Conservation (phyloP, 2,888 invertebrate species). For the Cerceris rybyensis region DNA sequence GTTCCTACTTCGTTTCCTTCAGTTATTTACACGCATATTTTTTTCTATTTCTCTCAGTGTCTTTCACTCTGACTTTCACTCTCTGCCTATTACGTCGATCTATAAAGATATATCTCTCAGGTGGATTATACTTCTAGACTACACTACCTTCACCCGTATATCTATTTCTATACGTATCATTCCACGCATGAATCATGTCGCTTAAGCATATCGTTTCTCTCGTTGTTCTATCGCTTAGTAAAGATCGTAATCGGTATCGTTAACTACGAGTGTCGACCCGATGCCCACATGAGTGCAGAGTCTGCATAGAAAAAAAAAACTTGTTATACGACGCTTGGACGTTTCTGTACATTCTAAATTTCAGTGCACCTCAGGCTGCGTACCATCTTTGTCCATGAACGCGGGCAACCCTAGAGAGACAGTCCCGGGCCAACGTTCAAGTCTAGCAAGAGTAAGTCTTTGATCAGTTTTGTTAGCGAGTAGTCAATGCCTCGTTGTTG, state of each 20-base stretch:
- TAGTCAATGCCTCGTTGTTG: constrained; percentile 69
- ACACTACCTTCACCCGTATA: constrained; percentile 24
- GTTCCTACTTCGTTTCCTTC: background rate
- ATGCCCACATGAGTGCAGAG: constrained; percentile 70
- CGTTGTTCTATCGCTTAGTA: constrained; percentile 24
- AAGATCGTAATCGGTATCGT: constrained; percentile 16
- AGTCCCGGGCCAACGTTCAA: constrained; percentile 74
- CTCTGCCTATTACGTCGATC: constrained; percentile 11
- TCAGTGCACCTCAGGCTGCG: constrained; percentile 76
- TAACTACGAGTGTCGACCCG: constrained; percentile 65
- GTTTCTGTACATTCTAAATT: constrained; percentile 76
- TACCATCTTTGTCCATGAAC: constrained; percentile 78
- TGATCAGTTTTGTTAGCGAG: constrained; percentile 71
- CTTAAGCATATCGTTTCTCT: no score
- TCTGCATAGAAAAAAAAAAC: constrained; percentile 68
- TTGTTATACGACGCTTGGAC: constrained; percentile 69
- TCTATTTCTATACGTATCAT: constrained; percentile 31
- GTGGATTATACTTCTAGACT: constrained; percentile 33
- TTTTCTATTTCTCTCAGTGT: constrained; percentile 12
- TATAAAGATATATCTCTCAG: no score
- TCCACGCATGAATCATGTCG: no score
- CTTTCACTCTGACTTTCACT: constrained; percentile 18
- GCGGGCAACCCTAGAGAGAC: constrained; percentile 74
- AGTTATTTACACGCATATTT: constrained; percentile 33
- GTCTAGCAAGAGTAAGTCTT: constrained; percentile 75